Percentiles rank a stretch among this genome's conserved stretches.
Conservation (phyloP, 2,113 vertebrate species). For the Lates calcarifer region DNA sequence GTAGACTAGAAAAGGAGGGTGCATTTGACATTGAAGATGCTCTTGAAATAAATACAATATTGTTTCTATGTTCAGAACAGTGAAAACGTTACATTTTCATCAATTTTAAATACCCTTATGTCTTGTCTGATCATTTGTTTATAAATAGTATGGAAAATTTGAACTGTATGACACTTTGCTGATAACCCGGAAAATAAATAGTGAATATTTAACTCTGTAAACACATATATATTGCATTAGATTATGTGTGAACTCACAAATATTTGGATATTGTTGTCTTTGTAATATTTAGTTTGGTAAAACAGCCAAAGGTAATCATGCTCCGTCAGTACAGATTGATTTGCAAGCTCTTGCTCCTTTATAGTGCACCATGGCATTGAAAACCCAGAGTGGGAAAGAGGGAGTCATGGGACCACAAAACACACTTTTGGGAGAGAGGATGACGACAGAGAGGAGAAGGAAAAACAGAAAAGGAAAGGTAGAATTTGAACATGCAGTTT, state of each 20-base stretch:
- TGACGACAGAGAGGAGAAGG: conserved; percentile 49
- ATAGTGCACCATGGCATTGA: conserved; percentile 44
- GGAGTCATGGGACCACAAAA: conserved; percentile 27
- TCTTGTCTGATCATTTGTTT: conserved; percentile 2
- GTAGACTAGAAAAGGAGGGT: conserved; percentile 9
- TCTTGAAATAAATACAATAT: neutral
- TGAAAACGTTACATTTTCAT: neutral
- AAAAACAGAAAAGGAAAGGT: conserved; percentile 67
- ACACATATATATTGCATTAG: neutral
- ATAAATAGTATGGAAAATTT: neutral
- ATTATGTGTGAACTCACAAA: conserved; percentile 14
- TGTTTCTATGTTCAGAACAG: conserved; percentile 1
- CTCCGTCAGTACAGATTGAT: conserved; percentile 52
- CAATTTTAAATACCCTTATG: neutral
- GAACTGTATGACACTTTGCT: no score
- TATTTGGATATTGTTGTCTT: conserved; percentile 19
- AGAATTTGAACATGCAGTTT: conserved; percentile 20
- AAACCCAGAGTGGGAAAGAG: conserved; percentile 31
- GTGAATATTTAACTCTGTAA: neutral
- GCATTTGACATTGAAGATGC: conserved; percentile 26
- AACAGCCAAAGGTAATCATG: conserved; percentile 37
- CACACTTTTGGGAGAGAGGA: conserved; percentile 34
- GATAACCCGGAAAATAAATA: no score
- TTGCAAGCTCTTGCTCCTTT: conserved; percentile 60
- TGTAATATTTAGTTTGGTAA: conserved; percentile 15